Conservation (phyloP, 1,140 invertebrate species). For the Drosophila ogumai region DNA sequence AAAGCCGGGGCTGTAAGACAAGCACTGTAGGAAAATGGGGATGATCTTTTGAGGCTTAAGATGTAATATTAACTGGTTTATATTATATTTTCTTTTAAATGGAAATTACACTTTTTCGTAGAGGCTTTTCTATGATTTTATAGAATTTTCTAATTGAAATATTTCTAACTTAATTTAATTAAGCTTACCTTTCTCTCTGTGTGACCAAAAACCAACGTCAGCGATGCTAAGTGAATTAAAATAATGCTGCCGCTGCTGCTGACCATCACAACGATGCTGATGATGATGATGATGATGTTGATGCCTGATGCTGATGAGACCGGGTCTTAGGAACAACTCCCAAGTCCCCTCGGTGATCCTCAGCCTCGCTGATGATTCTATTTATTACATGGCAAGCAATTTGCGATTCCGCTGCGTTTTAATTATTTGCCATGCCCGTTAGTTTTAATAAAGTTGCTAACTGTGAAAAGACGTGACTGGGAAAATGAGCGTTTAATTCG, state of each 20-base stretch:
- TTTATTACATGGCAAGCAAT: conserved; percentile 78
- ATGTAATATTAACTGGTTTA: not conserved
- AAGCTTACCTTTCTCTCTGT: not conserved
- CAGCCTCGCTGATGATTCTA: conserved; percentile 72
- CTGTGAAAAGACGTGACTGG: conserved; percentile 80
- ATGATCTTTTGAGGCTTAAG: not conserved
- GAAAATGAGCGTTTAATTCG: conserved; percentile 75
- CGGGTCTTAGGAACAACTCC: not conserved
- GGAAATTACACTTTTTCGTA: no score
- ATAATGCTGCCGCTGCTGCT: conserved; percentile 59
- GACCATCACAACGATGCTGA: conserved; percentile 4
- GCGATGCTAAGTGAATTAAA: conserved; percentile 78
- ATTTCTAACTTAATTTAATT: no score
- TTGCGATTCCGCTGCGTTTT: conserved; percentile 77
- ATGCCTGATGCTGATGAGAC: conserved; percentile 45
- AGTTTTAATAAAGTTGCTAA: conserved; percentile 83
- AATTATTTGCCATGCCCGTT: conserved; percentile 79
- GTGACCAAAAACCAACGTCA: conserved; percentile 57
- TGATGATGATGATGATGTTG: conserved; percentile 18
- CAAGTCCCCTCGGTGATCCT: conserved; percentile 22
- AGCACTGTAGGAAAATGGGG: not conserved
- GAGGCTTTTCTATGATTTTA: not conserved
- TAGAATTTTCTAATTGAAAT: not conserved
- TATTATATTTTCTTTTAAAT: not conserved
- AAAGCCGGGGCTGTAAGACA: conserved; percentile 19